Percentiles rank a stretch among this genome's conserved stretches.
These are phyloP conservation scores for Tetramorium parvispinum DNA, from an alignment of 1,140 invertebrate genomes.

Conservation along the genomic window DNA sequence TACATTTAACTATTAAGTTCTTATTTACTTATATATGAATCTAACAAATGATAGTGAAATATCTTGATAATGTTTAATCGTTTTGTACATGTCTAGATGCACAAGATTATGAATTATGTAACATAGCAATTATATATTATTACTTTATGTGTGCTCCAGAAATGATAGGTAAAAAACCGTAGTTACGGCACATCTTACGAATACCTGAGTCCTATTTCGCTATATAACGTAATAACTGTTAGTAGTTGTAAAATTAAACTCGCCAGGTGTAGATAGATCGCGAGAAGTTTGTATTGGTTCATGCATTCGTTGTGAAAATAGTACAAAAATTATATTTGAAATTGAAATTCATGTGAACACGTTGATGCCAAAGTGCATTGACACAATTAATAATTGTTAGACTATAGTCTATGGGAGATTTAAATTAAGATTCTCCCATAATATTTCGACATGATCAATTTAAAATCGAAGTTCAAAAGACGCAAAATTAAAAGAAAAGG, in stretches of 20 bases:
- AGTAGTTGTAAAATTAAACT: neutral
- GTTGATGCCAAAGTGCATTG: neutral
- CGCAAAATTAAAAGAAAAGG: neutral
- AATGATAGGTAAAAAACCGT: neutral
- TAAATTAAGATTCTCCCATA: neutral
- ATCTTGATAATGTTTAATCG: too few species aligned
- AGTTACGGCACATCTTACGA: too few species aligned
- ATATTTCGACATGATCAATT: neutral
- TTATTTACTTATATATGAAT: too few species aligned
- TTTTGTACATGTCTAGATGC: too few species aligned
- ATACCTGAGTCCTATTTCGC: too few species aligned
- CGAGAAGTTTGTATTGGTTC: neutral
- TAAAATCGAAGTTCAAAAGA: neutral
- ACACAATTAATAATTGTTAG: slow-evolving; percentile 6
- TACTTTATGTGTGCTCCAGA: too few species aligned
- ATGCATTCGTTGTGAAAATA: neutral
- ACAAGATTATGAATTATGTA: too few species aligned
- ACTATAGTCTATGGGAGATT: neutral
- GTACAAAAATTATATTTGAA: neutral
- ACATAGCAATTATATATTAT: too few species aligned
- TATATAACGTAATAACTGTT: neutral
- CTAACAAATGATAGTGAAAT: too few species aligned
- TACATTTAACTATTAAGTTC: too few species aligned
- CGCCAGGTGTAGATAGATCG: neutral
- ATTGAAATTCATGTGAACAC: too few species aligned